Conservation (phyloP, 2,888 invertebrate species). For the Zootermopsis nevadensis region DNA sequence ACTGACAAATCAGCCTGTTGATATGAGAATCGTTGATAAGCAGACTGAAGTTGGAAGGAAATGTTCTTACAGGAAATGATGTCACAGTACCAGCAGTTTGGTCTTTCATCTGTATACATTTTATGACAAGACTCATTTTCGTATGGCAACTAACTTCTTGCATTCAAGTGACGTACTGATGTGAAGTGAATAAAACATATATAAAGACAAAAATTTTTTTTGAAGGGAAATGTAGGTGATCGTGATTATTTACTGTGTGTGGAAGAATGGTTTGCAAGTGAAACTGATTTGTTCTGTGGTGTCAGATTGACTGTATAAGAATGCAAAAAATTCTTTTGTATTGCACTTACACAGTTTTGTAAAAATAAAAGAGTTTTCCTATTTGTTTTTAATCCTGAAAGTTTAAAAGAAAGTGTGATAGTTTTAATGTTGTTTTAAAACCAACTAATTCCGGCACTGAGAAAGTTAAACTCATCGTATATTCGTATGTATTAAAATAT, state of each 20-base stretch:
- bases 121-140: background rate
- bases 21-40: background rate
- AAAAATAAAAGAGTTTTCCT: too few relatives aligned
- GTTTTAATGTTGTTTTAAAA: too few relatives aligned
- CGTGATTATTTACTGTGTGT: background rate
- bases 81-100: background rate
- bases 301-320: background rate
- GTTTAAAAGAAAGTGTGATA: too few relatives aligned
- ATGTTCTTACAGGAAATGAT: constrained; percentile 6
- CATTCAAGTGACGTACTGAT: background rate
- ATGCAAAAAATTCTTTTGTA: background rate
- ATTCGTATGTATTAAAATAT: too few relatives aligned
- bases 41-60: background rate
- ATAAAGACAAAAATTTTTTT: background rate
- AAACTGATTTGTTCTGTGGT: background rate
- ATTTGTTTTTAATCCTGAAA: too few relatives aligned
- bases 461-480: too few relatives aligned
- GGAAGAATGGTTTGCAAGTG: background rate
- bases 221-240: constrained; percentile 10
- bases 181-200: background rate
- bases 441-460: too few relatives aligned
- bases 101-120: background rate
- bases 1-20: background rate
- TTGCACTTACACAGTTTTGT: too few relatives aligned
- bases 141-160: background rate